Percentiles rank a stretch among this genome's conserved stretches.
phyloP scores from a whole-genome alignment of 2,113 vertebrate genomes.

The Oncorhynchus mykiss region DNA sequence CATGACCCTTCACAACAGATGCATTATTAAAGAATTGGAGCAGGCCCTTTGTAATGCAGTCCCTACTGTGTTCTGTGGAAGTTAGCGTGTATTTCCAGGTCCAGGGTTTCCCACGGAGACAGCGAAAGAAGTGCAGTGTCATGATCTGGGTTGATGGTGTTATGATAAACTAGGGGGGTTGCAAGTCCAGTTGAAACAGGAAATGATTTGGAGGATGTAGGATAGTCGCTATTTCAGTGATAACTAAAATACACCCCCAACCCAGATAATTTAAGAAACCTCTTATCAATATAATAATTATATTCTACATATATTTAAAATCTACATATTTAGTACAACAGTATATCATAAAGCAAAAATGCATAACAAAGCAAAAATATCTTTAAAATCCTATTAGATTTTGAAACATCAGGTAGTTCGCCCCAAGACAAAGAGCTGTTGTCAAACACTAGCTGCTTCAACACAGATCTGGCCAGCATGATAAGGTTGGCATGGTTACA shows the following conservation, averaged over 20 bases:
- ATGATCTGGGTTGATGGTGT: conserved; percentile 3
- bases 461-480: background rate
- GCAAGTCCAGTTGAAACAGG: conserved; percentile 25
- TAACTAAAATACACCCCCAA: background rate
- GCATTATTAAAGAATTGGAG: background rate
- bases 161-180: background rate
- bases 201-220: conserved; percentile 2
- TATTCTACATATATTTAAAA: too few relatives aligned
- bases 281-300: too few relatives aligned
- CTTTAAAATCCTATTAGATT: too few relatives aligned
- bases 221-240: background rate
- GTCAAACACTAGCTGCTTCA: background rate
- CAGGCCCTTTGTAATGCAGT: background rate
- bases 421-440: background rate
- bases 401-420: too few relatives aligned
- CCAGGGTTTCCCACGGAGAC: conserved; percentile 22
- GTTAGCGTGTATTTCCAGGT: conserved; percentile 9
- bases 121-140: conserved; percentile 30
- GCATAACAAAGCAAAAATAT: too few relatives aligned
- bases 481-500: conserved; percentile 5
- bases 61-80: conserved; percentile 4
- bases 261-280: too few relatives aligned
- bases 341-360: too few relatives aligned
- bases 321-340: too few relatives aligned
- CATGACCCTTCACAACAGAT: too few relatives aligned